Conservation (phyloP, 2,888 invertebrate genomes). For the Zootermopsis nevadensis region DNA sequence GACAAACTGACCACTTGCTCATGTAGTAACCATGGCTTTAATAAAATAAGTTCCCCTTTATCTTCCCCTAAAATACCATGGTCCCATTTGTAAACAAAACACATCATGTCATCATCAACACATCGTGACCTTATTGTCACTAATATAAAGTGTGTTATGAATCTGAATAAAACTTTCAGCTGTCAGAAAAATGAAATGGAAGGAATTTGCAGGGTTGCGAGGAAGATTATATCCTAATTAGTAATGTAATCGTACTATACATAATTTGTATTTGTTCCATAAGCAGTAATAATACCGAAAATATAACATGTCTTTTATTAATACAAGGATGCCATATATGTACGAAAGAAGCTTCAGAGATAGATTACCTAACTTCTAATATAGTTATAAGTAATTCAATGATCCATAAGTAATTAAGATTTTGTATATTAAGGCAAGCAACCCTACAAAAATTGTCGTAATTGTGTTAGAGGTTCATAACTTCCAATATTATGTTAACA, state of each 20-base stretch:
- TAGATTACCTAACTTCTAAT: too few relatives aligned
- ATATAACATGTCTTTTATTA: too few relatives aligned
- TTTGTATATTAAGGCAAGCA: not conserved
- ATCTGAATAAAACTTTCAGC: not conserved
- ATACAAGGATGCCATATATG: too few relatives aligned
- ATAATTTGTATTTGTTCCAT: too few relatives aligned
- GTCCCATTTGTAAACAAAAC: slow-evolving; percentile 40
- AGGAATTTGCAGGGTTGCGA: not conserved
- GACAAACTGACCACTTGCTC: slow-evolving; percentile 10
- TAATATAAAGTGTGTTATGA: slow-evolving; percentile 1
- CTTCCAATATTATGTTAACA: slow-evolving; percentile 6
- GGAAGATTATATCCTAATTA: not conserved
- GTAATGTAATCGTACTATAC: too few relatives aligned
- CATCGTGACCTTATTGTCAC: not conserved
- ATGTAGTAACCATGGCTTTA: slow-evolving; percentile 41
- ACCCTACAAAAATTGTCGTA: not conserved
- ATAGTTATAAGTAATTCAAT: too few relatives aligned
- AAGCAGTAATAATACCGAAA: too few relatives aligned
- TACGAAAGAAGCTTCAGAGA: too few relatives aligned
- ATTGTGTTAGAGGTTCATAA: not conserved
- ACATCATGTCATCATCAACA: slow-evolving; percentile 18
- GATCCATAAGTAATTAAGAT: not conserved
- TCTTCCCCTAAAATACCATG: slow-evolving; percentile 39
- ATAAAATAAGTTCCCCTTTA: slow-evolving; percentile 14
- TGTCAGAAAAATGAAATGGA: not conserved